Base-by-base conservation (phyloP, 2,888 invertebrate species). In the Steinernema scapterisci region DNA sequence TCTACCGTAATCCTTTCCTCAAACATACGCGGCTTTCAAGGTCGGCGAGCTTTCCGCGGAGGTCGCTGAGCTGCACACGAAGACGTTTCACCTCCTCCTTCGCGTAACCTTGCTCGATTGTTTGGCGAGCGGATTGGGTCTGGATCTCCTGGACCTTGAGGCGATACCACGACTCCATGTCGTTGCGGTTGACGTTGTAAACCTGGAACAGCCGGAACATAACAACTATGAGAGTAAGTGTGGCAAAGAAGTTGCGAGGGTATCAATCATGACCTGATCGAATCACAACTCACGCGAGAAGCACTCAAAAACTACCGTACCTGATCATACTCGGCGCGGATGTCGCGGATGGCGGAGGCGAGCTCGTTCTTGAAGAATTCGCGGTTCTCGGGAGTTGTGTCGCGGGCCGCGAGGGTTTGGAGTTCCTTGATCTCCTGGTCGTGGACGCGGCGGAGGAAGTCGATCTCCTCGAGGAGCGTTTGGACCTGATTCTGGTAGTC, bases 301-400 rank as follows among this genome's bases (percentile, higher is more conserved):
- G 19, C 1, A 3, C 7, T 38, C 7, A 13, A 38, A 16, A 19
- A 21, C 45, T 72, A 44, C 16, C 51, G 46, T 45, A 82, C 71
- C 73, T 56, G 70, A 45, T 83, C 83, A 51, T 82, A 83, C 38
- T 82, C 83, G 31, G 56, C 82, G 79, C 90, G 89, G 79, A 90
- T 90, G 78, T 90, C 90, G 43, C 89, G 84, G 80, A 90, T 89
- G 70, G 90, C 89, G 75, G 88, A 86, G 6, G 89, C 88, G 78
- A 90, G 83, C 80, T 90, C 90, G 81, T 89, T 90, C 87, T 89
- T 89, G 89, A 90, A 90, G 88, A 88, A 90, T 81, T 90, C 89
- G 21, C 90, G 86, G 88, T 90, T 90, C 83, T 90, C 90, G 70
- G 87, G 88, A 7, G 89, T 89, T 3, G 90, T 90, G 83, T 90